Evolutionary conservation across 1,140 invertebrate genomes (phyloP), one percentile per base, ranked within the genome.

Genomic region (Cyclargus thomasi): DNA sequence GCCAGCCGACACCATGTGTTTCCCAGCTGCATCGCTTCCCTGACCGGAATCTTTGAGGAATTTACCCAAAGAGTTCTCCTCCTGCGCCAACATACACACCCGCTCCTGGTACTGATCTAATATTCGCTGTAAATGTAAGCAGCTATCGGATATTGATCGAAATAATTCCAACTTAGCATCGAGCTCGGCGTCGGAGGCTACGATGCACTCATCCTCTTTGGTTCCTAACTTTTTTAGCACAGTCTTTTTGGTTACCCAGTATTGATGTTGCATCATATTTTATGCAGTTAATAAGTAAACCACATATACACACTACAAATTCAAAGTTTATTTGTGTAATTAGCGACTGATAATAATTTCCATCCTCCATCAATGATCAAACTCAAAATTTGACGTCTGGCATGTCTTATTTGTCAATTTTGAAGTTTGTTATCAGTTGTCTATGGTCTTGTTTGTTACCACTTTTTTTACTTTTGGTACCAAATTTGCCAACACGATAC

Each of bases 121-220:
- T 62, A 98, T 94, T 86, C 95, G 93, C 86, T 99, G 95, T 72
- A 99, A 93, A 74, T 97, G 94, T 73, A 94, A 92, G 78, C 97
- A 99, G 65, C 97, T 98, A 71, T 97, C 95, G 83, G 98, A 95
- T 82, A 99, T 97, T 73, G 98, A 98, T 85, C 95, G 95, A 91
- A 99, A 99, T 8, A 99, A 92, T 92, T 99, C 98, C 63, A 99
- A 92, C 92, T 99, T 99, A 2, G 98, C 96, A 92, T 99, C 99
- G 3, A 99, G 91, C 82, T 99, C 97, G 7, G 97, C 95, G 91
- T 99, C 99, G 0, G 97, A 99, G 18, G 98, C 95, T 16, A 98
- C 94, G 76, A 99, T 95, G 92, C 97, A 97, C 71, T 99, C 97
- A 87, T 99, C 99, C 91, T 99, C 98, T 91, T 99, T 99, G 80